Evolutionary conservation across 2,797 vertebrate genomes (phyloP).

Genomic region (Zalophus californianus): DNA sequence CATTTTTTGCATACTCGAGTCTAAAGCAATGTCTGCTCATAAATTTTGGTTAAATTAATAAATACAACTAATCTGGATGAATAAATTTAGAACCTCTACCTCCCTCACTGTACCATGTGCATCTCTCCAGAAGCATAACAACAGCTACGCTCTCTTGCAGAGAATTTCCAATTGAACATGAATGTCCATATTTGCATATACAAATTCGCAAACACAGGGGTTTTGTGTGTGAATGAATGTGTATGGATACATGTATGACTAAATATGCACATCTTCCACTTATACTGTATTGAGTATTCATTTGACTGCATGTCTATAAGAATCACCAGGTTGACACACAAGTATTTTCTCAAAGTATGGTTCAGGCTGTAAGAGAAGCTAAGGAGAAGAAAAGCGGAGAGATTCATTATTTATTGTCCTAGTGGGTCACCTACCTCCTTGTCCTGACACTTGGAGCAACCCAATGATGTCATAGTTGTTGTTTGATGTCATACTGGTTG

Average conservation of each 20-base stretch:
- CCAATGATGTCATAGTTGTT: constrained; percentile 34
- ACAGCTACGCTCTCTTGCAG: neutral
- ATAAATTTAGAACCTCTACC: neutral
- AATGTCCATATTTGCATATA: neutral
- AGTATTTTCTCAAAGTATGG: neutral
- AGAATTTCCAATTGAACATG: neutral
- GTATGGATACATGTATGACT: neutral
- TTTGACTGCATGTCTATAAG: constrained; percentile 6
- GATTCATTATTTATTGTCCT: neutral
- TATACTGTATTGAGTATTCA: neutral
- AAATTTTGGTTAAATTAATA: neutral
- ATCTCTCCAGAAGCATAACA: neutral
- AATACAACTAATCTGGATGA: neutral
- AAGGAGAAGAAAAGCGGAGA: neutral
- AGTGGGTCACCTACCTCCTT: neutral
- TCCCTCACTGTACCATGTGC: neutral
- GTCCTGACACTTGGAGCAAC: neutral
- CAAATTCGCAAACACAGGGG: neutral
- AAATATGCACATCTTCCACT: neutral
- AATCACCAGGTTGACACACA: neutral
- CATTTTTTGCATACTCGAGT: neutral
- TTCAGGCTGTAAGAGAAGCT: neutral
- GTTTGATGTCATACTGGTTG: constrained; percentile 15
- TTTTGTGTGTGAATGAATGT: neutral
- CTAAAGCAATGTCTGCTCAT: neutral